Evolutionary conservation across 2,888 invertebrate species (phyloP).

Genomic region (Mayetiola destructor): DNA sequence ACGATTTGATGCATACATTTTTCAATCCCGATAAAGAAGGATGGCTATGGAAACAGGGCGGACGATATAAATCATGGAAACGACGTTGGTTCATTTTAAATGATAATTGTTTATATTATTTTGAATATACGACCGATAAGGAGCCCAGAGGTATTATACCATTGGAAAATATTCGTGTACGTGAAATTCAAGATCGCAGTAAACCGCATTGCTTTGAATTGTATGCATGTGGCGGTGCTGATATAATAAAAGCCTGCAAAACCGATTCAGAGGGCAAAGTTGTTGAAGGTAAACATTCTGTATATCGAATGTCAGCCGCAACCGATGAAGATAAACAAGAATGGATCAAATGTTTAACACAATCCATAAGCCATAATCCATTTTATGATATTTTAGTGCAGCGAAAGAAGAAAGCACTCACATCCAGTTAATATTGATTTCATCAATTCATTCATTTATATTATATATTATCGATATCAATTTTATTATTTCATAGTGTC

Average conservation of each 20-base stretch:
- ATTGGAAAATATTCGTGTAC: slow-evolving; percentile 86
- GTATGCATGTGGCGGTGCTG: slow-evolving; percentile 75
- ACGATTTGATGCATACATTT: slow-evolving; percentile 98
- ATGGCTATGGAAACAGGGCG: slow-evolving; percentile 97
- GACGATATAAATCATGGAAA: slow-evolving; percentile 95
- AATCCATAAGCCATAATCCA: slow-evolving; percentile 94
- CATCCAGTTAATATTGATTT: slow-evolving; percentile 31
- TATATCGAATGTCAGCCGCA: slow-evolving; percentile 89
- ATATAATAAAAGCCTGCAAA: slow-evolving; percentile 83
- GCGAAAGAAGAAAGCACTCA: slow-evolving; percentile 79
- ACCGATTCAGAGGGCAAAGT: slow-evolving; percentile 94
- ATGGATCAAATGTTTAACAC: slow-evolving; percentile 89
- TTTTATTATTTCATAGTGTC: too few species aligned
- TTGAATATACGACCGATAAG: slow-evolving; percentile 97
- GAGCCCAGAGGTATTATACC: slow-evolving; percentile 98
- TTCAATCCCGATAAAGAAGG: slow-evolving; percentile 99
- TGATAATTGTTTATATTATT: slow-evolving; percentile 97
- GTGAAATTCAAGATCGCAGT: slow-evolving; percentile 78
- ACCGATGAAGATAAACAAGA: slow-evolving; percentile 89
- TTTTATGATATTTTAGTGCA: slow-evolving; percentile 95
- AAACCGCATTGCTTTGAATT: slow-evolving; percentile 92
- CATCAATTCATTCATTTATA: too few species aligned
- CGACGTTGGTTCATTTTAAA: slow-evolving; percentile 97
- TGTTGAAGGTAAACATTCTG: slow-evolving; percentile 57
- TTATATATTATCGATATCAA: too few species aligned